These are phyloP conservation scores for Pentamera pediparva DNA, from an alignment of 53 echinoderm and acorn worm species.

Conservation along the genomic window DNA sequence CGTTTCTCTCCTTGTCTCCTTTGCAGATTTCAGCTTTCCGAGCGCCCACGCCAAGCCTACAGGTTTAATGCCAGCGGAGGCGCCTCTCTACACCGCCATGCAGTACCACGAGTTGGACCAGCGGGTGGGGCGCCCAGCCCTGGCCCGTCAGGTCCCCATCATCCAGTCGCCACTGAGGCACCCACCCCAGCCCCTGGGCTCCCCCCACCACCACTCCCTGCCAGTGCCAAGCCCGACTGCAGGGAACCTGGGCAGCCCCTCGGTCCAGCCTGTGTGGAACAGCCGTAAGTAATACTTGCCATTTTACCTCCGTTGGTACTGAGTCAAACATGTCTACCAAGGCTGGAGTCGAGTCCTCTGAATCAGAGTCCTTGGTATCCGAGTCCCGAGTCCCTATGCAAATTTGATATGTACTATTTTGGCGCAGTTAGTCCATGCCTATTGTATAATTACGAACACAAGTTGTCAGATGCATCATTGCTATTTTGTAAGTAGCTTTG, in stretches of 20 bases:
- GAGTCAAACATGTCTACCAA: not conserved
- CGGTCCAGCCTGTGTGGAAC: slow-evolving; percentile 22
- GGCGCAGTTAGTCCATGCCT: not conserved
- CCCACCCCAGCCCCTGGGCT: not conserved
- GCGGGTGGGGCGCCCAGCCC: slow-evolving; percentile 38
- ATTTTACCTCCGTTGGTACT: not conserved
- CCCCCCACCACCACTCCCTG: not conserved
- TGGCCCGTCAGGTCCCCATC: not conserved
- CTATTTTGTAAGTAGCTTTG: too few relatives aligned
- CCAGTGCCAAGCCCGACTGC: not conserved
- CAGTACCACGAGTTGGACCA: slow-evolving; percentile 55
- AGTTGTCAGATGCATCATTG: too few relatives aligned
- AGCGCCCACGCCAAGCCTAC: too few relatives aligned
- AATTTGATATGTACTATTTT: not conserved
- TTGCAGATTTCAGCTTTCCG: too few relatives aligned
- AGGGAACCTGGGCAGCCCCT: not conserved
- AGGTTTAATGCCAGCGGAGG: slow-evolving; percentile 23
- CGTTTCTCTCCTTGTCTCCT: too few relatives aligned
- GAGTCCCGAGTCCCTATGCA: too few relatives aligned
- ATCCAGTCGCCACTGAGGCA: slow-evolving; percentile 8
- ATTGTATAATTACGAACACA: too few relatives aligned
- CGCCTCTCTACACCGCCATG: slow-evolving; percentile 18
- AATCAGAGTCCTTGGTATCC: too few relatives aligned
- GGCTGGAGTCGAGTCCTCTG: too few relatives aligned
- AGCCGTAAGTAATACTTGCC: slow-evolving; percentile 1